Percentiles rank a stretch among this genome's conserved stretches.
These are phyloP conservation scores for Hydropsyche tenuis DNA, from an alignment of 1,140 invertebrate genomes.

Conservation along the genomic window DNA sequence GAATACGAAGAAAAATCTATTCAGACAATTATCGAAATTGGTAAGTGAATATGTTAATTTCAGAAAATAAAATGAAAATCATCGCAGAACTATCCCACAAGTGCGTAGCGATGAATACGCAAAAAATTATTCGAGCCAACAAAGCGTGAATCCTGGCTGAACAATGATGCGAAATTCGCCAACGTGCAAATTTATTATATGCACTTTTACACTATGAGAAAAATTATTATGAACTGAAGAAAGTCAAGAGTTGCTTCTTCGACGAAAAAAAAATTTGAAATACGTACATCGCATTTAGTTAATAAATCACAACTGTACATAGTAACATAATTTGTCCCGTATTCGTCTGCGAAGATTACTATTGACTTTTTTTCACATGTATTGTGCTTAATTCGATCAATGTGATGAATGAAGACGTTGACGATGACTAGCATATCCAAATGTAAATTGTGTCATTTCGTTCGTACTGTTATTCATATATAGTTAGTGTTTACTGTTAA, in stretches of 20 bases:
- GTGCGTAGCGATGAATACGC: too few species aligned
- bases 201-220: too few species aligned
- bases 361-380: background rate
- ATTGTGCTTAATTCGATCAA: conserved; percentile 10
- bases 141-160: conserved; percentile 17
- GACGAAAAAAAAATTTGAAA: too few species aligned
- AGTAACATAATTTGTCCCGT: background rate
- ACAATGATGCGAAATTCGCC: conserved; percentile 9
- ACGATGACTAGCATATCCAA: conserved; percentile 2
- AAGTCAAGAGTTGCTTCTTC: too few species aligned
- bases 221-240: too few species aligned
- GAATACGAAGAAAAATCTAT: too few species aligned
- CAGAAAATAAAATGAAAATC: too few species aligned
- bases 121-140: background rate
- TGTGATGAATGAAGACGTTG: background rate
- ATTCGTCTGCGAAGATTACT: background rate
- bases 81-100: too few species aligned
- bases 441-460: conserved; percentile 17
- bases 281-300: too few species aligned
- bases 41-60: too few species aligned
- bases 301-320: conserved; percentile 14
- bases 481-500: conserved; percentile 14
- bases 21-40: too few species aligned
- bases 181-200: background rate
- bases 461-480: conserved; percentile 14